A percentile compares a stretch with the other conserved stretches of the same genome.
phyloP scores from a whole-genome alignment of 2,888 invertebrate genomes.

The Scaptomyza cyrtandrae region DNA sequence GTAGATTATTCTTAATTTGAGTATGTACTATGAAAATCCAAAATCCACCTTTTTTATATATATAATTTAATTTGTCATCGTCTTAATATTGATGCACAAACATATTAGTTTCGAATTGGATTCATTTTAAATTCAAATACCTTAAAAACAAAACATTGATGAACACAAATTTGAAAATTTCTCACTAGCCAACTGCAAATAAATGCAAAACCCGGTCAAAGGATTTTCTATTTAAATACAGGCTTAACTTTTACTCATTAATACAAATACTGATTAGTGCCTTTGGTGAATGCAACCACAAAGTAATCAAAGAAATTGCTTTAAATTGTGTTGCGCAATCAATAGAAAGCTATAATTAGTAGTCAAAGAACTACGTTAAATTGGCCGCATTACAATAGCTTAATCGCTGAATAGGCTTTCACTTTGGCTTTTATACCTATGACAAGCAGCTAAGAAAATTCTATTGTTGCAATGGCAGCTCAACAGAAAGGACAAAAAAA shows the following conservation, averaged over 20 bases:
- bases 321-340: conserved; percentile 15
- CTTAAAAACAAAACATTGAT: too few relatives aligned
- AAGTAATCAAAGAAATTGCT: conserved; percentile 39
- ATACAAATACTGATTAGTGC: conserved; percentile 1
- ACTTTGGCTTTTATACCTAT: conserved; percentile 10
- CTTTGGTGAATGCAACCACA: conserved; percentile 27
- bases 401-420: conserved; percentile 10
- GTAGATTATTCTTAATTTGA: too few relatives aligned
- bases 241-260: neutral
- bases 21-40: too few relatives aligned
- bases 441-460: neutral
- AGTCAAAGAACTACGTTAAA: conserved; percentile 11
- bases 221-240: neutral
- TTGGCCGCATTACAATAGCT: conserved; percentile 18
- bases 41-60: too few relatives aligned
- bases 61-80: too few relatives aligned
- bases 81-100: too few relatives aligned
- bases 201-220: neutral
- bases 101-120: too few relatives aligned
- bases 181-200: too few relatives aligned
- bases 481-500: conserved; percentile 12
- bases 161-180: too few relatives aligned
- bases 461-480: conserved; percentile 29
- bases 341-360: conserved; percentile 33
- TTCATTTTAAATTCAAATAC: too few relatives aligned